These are phyloP conservation scores for Microtus pennsylvanicus DNA, from an alignment of 2,113 vertebrate species.

Conservation along the genomic window DNA sequence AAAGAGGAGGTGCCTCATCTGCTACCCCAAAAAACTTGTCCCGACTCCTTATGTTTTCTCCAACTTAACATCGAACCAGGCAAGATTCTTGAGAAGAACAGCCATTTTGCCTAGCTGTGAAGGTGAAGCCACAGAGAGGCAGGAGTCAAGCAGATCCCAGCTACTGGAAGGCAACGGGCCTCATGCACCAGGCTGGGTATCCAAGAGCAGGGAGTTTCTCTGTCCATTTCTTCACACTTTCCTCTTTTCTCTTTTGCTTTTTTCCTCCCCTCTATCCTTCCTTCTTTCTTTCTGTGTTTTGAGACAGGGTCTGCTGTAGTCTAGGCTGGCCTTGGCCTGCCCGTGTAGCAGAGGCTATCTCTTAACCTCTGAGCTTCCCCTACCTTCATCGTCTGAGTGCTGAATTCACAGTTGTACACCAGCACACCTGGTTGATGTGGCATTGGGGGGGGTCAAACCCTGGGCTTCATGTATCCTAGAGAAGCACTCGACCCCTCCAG, in stretches of 20 bases:
- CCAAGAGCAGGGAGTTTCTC: neutral
- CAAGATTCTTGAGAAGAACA: neutral
- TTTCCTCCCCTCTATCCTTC: neutral
- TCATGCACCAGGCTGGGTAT: neutral
- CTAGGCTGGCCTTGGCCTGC: neutral
- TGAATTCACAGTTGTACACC: neutral
- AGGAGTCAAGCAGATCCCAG: neutral
- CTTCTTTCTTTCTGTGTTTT: neutral
- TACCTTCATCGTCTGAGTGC: neutral
- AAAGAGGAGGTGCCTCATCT: fast-evolving
- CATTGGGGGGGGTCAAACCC: no score
- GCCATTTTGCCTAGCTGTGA: neutral
- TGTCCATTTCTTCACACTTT: neutral
- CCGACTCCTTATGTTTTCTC: neutral
- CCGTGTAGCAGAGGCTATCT: neutral
- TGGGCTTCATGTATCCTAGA: neutral
- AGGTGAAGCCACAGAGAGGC: neutral
- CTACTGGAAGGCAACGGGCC: neutral
- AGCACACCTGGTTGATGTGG: neutral
- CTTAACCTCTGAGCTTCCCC: neutral
- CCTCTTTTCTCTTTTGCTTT: no score
- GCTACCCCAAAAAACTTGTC: neutral
- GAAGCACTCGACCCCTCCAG: neutral
- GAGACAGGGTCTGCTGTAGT: neutral
- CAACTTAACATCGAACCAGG: neutral